Evolutionary conservation across 2,797 vertebrate genomes (phyloP).

Genomic region (Odontamblyopus rebecca): DNA sequence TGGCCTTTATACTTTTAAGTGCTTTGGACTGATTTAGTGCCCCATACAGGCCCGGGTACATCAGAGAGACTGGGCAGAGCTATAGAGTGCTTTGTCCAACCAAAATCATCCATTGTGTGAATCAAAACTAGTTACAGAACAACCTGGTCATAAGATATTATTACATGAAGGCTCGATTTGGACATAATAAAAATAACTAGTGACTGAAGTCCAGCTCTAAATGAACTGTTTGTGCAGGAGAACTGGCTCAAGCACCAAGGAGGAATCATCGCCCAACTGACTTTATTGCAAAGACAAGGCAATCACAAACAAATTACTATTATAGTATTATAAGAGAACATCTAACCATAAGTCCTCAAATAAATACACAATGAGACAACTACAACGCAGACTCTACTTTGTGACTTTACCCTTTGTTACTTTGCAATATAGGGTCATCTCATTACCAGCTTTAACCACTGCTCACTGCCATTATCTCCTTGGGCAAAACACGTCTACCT

Average conservation of each 20-base stretch:
- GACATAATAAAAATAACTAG: constrained; percentile 32
- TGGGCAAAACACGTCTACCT: background rate
- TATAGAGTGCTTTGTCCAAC: constrained; percentile 37
- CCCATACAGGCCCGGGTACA: constrained; percentile 37
- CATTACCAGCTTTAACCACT: background rate
- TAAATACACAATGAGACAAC: background rate
- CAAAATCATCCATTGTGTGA: constrained; percentile 44
- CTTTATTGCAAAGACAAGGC: background rate
- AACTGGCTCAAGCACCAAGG: constrained; percentile 52
- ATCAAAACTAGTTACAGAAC: constrained; percentile 39
- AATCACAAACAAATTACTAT: background rate
- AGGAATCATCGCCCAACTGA: constrained; percentile 34
- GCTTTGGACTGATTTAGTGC: constrained; percentile 59
- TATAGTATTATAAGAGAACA: background rate
- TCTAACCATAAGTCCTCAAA: background rate
- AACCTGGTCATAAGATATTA: constrained; percentile 21
- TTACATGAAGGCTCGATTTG: constrained; percentile 20
- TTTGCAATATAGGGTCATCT: background rate
- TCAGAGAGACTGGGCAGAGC: constrained; percentile 31
- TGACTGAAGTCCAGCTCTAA: constrained; percentile 50
- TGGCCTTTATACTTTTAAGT: constrained; percentile 63
- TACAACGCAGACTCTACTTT: background rate
- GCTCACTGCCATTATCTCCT: background rate
- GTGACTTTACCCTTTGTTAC: background rate
- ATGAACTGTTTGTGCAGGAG: constrained; percentile 61